These are phyloP conservation scores for Lasioglossum zephyrum DNA, from an alignment of 2,888 invertebrate species.

Conservation along the genomic window DNA sequence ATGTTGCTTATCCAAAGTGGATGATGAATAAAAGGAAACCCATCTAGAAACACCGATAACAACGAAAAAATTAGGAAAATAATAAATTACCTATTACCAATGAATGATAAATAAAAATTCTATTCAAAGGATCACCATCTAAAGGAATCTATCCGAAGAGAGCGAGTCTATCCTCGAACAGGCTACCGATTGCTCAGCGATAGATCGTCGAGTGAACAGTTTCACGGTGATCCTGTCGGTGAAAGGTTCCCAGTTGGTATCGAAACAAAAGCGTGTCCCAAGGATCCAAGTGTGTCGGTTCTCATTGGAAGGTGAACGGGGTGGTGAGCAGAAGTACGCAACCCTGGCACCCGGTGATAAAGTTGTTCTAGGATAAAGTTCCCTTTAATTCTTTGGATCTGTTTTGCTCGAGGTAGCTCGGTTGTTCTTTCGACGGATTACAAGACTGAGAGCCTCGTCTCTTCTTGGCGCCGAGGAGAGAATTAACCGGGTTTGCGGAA, in stretches of 20 bases:
- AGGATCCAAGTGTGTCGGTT: neutral
- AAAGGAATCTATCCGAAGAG: neutral
- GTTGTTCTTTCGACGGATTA: neutral
- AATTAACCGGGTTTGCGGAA: conserved; percentile 4
- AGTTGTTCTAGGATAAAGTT: neutral
- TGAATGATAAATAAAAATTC: neutral
- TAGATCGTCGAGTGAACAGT: neutral
- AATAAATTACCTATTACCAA: no score
- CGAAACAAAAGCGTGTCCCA: neutral
- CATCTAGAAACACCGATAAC: no score
- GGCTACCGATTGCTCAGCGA: neutral
- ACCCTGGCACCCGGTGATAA: neutral
- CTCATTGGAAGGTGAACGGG: neutral
- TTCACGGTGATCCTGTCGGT: neutral
- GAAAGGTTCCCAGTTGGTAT: neutral
- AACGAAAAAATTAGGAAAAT: no score
- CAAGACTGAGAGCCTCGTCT: neutral
- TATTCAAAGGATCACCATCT: neutral
- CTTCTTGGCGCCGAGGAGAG: neutral
- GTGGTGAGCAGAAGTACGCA: neutral
- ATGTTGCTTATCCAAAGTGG: no score
- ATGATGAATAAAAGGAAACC: no score
- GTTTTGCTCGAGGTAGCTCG: neutral
- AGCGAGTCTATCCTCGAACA: neutral
- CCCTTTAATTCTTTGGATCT: neutral